Percentiles rank a stretch among this genome's conserved stretches.
Evolutionary conservation across 2,113 vertebrate genomes (phyloP).

Genomic region (Rostratula benghalensis): DNA sequence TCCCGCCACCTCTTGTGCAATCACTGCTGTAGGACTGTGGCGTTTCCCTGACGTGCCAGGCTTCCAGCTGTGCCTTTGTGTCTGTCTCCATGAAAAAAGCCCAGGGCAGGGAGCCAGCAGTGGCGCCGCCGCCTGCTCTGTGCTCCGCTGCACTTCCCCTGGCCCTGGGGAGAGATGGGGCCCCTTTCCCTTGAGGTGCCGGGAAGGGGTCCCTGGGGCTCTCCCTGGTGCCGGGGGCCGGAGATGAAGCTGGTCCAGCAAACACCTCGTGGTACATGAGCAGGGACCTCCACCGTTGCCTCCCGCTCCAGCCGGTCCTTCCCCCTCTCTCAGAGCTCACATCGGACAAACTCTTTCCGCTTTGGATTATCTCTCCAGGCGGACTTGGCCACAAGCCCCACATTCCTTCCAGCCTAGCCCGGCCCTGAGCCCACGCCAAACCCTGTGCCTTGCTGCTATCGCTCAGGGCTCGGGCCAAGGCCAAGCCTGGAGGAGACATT

Average conservation of each 20-base stretch:
- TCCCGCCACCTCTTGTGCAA: not conserved
- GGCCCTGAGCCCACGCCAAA: not conserved
- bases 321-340: not conserved
- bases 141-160: not conserved
- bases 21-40: not conserved
- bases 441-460: not conserved
- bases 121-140: not conserved
- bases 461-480: not conserved
- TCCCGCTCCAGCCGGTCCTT: not conserved
- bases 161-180: not conserved
- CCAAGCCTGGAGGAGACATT: not conserved
- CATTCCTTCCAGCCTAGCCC: constrained; percentile 17
- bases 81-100: not conserved
- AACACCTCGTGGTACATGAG: accelerated
- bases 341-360: constrained; percentile 32
- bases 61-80: constrained; percentile 30
- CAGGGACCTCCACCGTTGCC: accelerated
- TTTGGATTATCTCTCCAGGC: not conserved
- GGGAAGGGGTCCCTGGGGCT: not conserved
- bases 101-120: not conserved
- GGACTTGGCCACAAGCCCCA: not conserved
- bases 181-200: not conserved
- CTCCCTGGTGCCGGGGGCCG: not conserved
- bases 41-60: not conserved
- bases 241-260: not conserved